A percentile compares a stretch with the other conserved stretches of the same genome.
phyloP scores from a whole-genome alignment of 2,797 vertebrate species.

The Peromyscus nudipes region DNA sequence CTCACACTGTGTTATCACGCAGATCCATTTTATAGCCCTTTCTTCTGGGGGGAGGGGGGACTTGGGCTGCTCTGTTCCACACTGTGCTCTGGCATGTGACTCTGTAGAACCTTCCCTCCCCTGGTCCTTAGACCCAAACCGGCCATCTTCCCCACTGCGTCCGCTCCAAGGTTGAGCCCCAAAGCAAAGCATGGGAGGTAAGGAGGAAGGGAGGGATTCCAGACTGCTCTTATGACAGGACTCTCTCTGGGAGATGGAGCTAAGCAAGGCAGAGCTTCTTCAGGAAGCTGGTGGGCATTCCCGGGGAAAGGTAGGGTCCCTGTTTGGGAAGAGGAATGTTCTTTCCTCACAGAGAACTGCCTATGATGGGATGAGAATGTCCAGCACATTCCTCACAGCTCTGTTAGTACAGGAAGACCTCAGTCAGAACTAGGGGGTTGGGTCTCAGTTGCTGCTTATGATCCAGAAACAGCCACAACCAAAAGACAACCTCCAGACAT shows the following conservation, averaged over 20 bases:
- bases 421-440: fast-evolving
- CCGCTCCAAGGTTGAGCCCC: neutral
- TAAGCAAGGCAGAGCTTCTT: neutral
- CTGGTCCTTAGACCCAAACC: neutral
- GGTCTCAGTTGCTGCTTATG: neutral
- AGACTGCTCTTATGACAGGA: neutral
- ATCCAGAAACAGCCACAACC: neutral
- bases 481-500: neutral
- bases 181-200: neutral
- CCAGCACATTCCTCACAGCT: neutral
- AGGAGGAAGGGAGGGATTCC: no score
- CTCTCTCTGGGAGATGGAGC: neutral
- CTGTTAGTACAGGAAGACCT: neutral
- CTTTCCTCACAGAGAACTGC: neutral
- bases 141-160: neutral
- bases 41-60: neutral
- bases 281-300: neutral
- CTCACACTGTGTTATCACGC: conserved; percentile 75
- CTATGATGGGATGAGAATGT: neutral
- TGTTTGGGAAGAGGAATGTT: neutral
- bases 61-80: neutral
- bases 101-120: neutral
- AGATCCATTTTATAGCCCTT: conserved; percentile 61
- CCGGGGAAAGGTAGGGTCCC: neutral
- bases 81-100: neutral